Evolutionary conservation across 2,888 invertebrate species (phyloP).

Genomic region (Synanthedon myopaeformis): DNA sequence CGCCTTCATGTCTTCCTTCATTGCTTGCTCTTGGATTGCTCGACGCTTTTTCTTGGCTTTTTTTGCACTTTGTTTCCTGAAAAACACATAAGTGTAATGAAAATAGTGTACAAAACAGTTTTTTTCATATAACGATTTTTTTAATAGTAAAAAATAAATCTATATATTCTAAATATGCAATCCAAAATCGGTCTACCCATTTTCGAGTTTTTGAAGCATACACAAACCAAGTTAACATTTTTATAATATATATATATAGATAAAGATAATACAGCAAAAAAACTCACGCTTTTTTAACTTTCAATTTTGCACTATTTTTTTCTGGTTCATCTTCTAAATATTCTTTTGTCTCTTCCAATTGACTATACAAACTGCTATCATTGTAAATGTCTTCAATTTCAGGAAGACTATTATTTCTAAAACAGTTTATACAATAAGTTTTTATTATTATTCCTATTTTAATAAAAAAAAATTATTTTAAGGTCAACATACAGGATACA

Average conservation of each 20-base stretch:
- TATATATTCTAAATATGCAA: too few relatives aligned
- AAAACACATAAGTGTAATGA: not conserved
- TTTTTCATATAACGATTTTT: constrained; percentile 1
- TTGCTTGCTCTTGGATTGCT: constrained; percentile 40
- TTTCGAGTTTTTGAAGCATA: too few relatives aligned
- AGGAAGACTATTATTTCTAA: constrained; percentile 40
- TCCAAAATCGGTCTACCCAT: too few relatives aligned
- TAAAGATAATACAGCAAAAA: not conserved
- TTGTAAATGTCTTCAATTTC: constrained; percentile 52
- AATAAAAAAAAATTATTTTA: too few relatives aligned
- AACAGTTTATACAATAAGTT: constrained; percentile 1
- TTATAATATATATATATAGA: not conserved
- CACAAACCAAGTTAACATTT: too few relatives aligned
- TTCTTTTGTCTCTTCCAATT: constrained; percentile 30
- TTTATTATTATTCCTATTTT: not conserved
- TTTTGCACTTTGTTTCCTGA: constrained; percentile 38
- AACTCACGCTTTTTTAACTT: constrained; percentile 51
- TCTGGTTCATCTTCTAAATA: constrained; percentile 12
- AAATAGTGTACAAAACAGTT: not conserved
- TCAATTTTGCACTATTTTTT: constrained; percentile 26
- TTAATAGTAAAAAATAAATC: not conserved
- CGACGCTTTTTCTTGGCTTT: constrained; percentile 47
- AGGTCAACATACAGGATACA: too few relatives aligned
- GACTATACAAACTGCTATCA: constrained; percentile 33
- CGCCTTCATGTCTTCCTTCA: constrained; percentile 47